Evolutionary conservation across 2,888 invertebrate species (phyloP), one percentile per base, ranked within the genome.

Genomic region (Ophioninae sp.): DNA sequence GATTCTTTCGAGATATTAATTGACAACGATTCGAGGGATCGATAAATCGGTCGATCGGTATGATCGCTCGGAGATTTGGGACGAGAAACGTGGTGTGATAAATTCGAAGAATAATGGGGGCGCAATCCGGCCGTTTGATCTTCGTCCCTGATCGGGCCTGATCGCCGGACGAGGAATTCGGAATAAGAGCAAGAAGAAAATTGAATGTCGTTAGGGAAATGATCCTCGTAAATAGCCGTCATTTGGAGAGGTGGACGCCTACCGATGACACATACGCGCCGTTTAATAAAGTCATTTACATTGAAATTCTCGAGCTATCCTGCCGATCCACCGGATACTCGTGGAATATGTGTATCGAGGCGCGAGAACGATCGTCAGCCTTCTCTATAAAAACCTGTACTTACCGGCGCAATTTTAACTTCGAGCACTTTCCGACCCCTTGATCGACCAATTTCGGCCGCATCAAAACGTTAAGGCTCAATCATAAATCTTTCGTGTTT

Each of bases 211-310:
- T 84, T 84, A 81, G 67, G 56, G 56, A 81, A 84, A 84, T 81
- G 81, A 79, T 75, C 17, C 75, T 74, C 80, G 58, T 83, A 79
- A 83, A 83, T 77, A 63, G 64, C 73, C 61, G 39, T 75, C 75
- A 72, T 74, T 37, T 59, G 30, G 51, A 37, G 37, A 23, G 51
- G 77, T 77, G 63, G 80, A 83, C 83, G 83, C 81, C 82, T 78
- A 51, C 17, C 79, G 81, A 81, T 81, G 81, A 84, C 74, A 78
- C 69, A 74, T 63, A 63, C 56, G 63, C 23, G 81, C 41, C 56
- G 61, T 79, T 75, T 84, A 79, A 84, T 81, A 71, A 81, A 84
- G 84, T 81, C 61, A 84, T 81, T 84, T 79, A 64, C 78, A 84
- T 84, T 78, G 37, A 79, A 84, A 84, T 84, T 77, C 44, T 1